Evolutionary conservation across 2,888 invertebrate genomes (phyloP).

Genomic region (Oscheius onirici): DNA sequence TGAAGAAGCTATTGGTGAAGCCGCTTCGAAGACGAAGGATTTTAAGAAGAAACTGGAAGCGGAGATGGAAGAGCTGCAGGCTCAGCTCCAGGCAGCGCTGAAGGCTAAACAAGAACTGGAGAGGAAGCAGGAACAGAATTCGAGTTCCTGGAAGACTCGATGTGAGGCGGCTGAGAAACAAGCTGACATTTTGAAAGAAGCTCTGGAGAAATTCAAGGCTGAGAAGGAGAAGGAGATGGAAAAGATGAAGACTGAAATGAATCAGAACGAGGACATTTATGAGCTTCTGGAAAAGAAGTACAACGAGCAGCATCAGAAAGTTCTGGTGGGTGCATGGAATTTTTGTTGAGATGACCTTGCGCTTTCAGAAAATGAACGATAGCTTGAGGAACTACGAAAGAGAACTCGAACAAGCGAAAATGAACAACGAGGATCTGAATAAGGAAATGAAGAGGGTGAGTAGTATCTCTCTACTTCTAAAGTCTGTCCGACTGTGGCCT

Average conservation of each 20-base stretch:
- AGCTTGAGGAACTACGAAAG: slow-evolving; percentile 62
- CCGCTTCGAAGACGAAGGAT: slow-evolving; percentile 15
- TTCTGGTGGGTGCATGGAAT: slow-evolving; percentile 62
- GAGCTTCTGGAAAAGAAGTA: slow-evolving; percentile 62
- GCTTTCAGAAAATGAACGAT: slow-evolving; percentile 58
- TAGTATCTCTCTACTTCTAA: too few relatives aligned
- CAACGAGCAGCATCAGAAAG: slow-evolving; percentile 68
- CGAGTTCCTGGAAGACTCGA: slow-evolving; percentile 12
- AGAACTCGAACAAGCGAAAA: slow-evolving; percentile 55
- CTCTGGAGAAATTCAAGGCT: slow-evolving; percentile 25
- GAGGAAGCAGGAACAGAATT: slow-evolving; percentile 21
- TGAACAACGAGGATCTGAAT: slow-evolving; percentile 56
- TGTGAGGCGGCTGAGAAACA: slow-evolving; percentile 6
- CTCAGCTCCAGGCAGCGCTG: not conserved
- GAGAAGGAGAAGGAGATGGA: slow-evolving; percentile 47
- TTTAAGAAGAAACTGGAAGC: slow-evolving; percentile 22
- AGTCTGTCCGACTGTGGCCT: too few relatives aligned
- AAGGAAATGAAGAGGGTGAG: slow-evolving; percentile 22
- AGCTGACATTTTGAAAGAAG: slow-evolving; percentile 10
- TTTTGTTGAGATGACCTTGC: too few relatives aligned
- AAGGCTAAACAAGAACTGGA: slow-evolving; percentile 6
- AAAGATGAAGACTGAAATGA: slow-evolving; percentile 60
- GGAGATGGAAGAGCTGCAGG: slow-evolving; percentile 1
- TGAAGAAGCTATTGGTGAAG: slow-evolving; percentile 3
- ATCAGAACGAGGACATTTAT: slow-evolving; percentile 65